These are phyloP conservation scores for Tyto alba DNA, from an alignment of 2,113 vertebrate species.

Conservation along the genomic window DNA sequence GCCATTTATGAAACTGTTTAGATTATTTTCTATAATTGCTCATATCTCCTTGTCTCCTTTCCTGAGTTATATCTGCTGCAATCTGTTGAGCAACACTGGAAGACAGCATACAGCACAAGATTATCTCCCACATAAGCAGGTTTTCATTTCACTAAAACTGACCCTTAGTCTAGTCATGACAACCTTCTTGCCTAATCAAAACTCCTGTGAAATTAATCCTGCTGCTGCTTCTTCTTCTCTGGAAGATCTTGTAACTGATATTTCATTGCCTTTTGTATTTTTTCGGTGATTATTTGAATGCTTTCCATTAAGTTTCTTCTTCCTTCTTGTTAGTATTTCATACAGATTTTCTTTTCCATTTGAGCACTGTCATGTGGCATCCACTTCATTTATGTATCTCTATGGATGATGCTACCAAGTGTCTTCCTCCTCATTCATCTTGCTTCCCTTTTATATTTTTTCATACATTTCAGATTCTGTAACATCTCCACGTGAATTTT, in stretches of 20 bases:
- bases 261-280: background rate
- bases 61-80: background rate
- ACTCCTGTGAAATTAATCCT: background rate
- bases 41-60: background rate
- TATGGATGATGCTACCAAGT: background rate
- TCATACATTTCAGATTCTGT: background rate
- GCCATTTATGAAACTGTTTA: background rate
- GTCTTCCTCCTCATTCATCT: background rate
- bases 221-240: background rate
- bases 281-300: background rate
- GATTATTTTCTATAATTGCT: background rate
- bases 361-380: background rate
- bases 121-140: background rate
- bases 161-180: fast-evolving
- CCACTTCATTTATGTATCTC: background rate
- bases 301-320: background rate
- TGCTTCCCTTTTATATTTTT: background rate
- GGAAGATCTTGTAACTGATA: background rate
- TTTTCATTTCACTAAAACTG: background rate
- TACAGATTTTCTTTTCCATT: background rate
- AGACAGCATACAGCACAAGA: background rate
- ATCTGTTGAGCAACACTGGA: background rate
- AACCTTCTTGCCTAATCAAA: background rate
- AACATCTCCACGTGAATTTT: background rate
- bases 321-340: background rate